Percentiles rank a stretch among this genome's conserved stretches.
phyloP scores from a whole-genome alignment of 92 coral and sea anemone genomes.

The Isaurus tuberculatus region DNA sequence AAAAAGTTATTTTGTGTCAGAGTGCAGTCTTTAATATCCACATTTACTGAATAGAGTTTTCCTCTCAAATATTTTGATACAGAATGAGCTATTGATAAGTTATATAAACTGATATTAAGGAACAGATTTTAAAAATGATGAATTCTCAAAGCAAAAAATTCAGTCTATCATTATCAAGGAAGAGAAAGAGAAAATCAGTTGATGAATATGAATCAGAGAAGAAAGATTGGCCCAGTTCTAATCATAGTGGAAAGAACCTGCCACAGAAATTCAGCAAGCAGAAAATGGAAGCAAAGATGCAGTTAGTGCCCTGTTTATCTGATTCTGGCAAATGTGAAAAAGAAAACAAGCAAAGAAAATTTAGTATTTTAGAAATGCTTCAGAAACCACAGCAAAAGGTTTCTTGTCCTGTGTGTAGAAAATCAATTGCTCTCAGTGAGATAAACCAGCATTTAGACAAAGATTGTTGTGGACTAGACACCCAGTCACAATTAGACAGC shows the following conservation, averaged over 20 bases:
- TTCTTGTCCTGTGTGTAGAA: constrained; percentile 80
- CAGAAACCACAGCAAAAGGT: constrained; percentile 64
- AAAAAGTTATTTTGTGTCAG: no score
- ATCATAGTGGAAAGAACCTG: neutral
- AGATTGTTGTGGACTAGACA: constrained; percentile 56
- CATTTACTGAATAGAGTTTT: no score
- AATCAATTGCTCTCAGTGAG: constrained; percentile 54
- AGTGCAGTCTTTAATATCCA: no score
- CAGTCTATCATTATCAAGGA: constrained; percentile 27
- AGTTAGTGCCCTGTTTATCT: neutral
- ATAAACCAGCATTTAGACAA: constrained; percentile 91
- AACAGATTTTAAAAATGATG: neutral
- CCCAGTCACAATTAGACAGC: constrained; percentile 4
- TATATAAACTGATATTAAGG: neutral
- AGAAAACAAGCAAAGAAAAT: neutral
- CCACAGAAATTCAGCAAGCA: neutral
- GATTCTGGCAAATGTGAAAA: neutral
- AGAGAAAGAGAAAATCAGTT: constrained; percentile 28
- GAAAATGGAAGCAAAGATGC: neutral
- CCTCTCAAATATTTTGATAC: no score
- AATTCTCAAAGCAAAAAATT: neutral
- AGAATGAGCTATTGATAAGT: no score
- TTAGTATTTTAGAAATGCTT: constrained; percentile 52
- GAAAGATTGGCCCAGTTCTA: neutral
- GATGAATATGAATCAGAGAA: neutral